Base-by-base conservation (phyloP, 2,888 invertebrate genomes). In the Gnatocerus cornutus region DNA sequence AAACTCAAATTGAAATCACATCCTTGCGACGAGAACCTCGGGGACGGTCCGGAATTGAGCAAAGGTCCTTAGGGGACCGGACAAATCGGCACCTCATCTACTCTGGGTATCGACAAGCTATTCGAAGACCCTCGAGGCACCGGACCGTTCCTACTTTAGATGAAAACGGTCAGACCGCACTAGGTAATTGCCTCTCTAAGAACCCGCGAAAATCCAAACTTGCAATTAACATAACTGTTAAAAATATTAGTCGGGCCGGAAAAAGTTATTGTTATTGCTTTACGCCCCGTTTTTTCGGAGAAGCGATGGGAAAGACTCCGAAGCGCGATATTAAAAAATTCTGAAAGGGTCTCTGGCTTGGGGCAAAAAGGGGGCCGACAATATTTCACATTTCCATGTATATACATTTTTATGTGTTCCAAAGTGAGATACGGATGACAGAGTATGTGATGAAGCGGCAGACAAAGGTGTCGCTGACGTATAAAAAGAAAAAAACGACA, bases 111-210 rank as follows among this genome's bases (percentile, higher is more conserved):
- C 62, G 62, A 62, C 52, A 61, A 62, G 62, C 62, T 50, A 62
- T 62, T 52, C 41, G 41, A 52, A 41, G 27, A 21, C 62, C 62
- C 62, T 29, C 50, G 62, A 41, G 62, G 50, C 29, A 33, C 10
- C 13, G 14, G 82, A 84, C 0, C 91, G 89, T 77, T 92, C 88
- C 62, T 30, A 43, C 59, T 59, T 43, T 30, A 43, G 33, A 58
- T 43, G 43, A 45, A 45, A 58, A 58, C 58, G 58, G 29, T 58
- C 56, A n/a, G 45, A 33, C 46, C 59, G 45, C 46, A 33, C n/a
- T 30, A 16, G 27, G 45, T 59, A 59, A 59, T 59, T 59, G 59
- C 30, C 45, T n/a, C n/a, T n/a, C n/a, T n/a, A n/a, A n/a, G n/a
- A n/a, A n/a, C n/a, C n/a, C n/a, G n/a, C n/a, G n/a, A n/a, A n/a